Conservation (phyloP, 2,888 invertebrate genomes). For the Pollenia amentaria region DNA sequence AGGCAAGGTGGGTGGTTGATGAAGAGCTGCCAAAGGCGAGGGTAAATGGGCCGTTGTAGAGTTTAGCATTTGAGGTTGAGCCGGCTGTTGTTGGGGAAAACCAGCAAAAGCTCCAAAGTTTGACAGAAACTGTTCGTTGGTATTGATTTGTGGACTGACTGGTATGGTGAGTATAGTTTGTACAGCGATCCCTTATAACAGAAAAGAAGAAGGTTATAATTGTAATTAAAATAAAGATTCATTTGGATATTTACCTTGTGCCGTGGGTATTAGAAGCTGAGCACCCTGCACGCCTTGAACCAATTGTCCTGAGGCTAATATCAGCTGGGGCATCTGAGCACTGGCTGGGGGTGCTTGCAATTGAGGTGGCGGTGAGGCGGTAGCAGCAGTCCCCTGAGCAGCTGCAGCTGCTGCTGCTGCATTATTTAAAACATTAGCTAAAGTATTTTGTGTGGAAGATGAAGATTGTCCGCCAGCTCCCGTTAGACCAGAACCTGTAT, state of each 20-base stretch:
- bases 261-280: conserved; percentile 97
- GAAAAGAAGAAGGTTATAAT: not conserved
- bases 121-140: conserved; percentile 86
- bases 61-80: conserved; percentile 76
- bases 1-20: conserved; percentile 82
- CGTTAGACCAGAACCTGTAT: conserved; percentile 41
- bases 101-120: conserved; percentile 82
- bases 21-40: conserved; percentile 83
- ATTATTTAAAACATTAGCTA: conserved; percentile 81
- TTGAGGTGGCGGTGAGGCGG: conserved; percentile 84
- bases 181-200: conserved; percentile 92
- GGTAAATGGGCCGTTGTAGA: conserved; percentile 79
- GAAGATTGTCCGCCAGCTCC: conserved; percentile 69
- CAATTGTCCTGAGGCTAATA: conserved; percentile 95
- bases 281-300: conserved; percentile 97
- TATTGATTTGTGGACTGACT: conserved; percentile 93
- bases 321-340: conserved; percentile 93
- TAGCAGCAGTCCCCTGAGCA: conserved; percentile 80
- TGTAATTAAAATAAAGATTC: not conserved
- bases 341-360: conserved; percentile 81
- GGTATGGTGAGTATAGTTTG: conserved; percentile 98
- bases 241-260: conserved; percentile 89
- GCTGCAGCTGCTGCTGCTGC: conserved; percentile 77
- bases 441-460: conserved; percentile 76
- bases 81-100: conserved; percentile 79